Evolutionary conservation across 2,888 invertebrate genomes (phyloP).

Genomic region (Agrochola lota): DNA sequence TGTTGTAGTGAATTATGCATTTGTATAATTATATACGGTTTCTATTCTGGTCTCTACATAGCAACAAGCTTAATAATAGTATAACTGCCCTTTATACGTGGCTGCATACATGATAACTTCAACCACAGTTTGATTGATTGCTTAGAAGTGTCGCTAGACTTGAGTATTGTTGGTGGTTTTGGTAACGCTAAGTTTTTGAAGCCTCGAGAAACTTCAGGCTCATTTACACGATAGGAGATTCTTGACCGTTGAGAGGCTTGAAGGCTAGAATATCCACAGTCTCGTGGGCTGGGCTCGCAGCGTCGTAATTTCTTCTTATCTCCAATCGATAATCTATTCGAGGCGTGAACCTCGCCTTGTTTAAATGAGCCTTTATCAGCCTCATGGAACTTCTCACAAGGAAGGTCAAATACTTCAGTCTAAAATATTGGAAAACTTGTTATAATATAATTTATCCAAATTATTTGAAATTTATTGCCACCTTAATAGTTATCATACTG

Average conservation of each 20-base stretch:
- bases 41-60: neutral
- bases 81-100: neutral
- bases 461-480: constrained; percentile 2
- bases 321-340: neutral
- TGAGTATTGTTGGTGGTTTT: neutral
- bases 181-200: neutral
- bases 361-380: neutral
- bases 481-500: no score
- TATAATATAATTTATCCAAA: constrained; percentile 10
- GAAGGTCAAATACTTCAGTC: neutral
- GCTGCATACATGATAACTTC: neutral
- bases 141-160: no score
- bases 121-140: neutral
- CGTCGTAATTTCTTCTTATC: neutral
- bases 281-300: no score
- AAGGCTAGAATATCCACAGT: neutral
- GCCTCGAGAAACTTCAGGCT: neutral
- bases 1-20: neutral
- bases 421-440: neutral
- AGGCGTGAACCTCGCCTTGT: neutral
- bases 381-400: constrained; percentile 1
- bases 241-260: neutral
- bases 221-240: neutral
- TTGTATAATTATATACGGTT: neutral
- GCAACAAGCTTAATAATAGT: neutral